Base-by-base conservation (phyloP, 2,113 vertebrate genomes). In the Laterallus jamaicensis region DNA sequence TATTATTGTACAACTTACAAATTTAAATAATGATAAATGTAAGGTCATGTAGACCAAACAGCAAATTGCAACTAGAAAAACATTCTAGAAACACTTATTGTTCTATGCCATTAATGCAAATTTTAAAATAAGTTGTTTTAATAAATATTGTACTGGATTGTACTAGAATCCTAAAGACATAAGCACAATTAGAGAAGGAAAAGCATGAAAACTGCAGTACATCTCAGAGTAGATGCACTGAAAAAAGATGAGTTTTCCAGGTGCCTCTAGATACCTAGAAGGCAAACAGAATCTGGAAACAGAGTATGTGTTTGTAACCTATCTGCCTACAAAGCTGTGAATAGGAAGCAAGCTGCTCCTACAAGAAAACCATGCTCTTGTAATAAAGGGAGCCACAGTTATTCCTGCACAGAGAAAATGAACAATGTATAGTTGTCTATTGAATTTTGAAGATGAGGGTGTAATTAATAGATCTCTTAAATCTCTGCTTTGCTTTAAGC, bases 391-490 rank as follows among this genome's bases (percentile, higher is more conserved):
- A 88, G 58, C 12, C 62, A 60, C 9, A 64, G 17, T 11, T n/a
- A 29, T 18, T 22, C 39, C 54, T 79, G n/a, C 42, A 71, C 4
- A 10, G 24, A 50, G 32, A 82, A 91, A 74, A 56, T 12, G 0
- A 90, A 68, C 28, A 82, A 58, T 0, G 0, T 12, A 24, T 5
- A 14, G 24, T 4, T 70, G 13, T 29, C 31, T 42, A 40, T 0
- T 42, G 14, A 47, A 69, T 90, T 71, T 32, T 64, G 35, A 88
- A 88, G 32, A 59, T 26, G 21, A 4, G 6, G 24, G 9, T 81
- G 40, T 26, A 68, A 62, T n/a, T 25, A 42, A 47, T 2, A 74
- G 21, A 67, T 3, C 8, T 60, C n/a, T 50, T 50, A 68, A 81
- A 77, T 19, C 19, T 70, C 28, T 75, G 15, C 14, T 84, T 77